phyloP scores from a whole-genome alignment of 1,140 invertebrate genomes.

The Lithobius niger region DNA sequence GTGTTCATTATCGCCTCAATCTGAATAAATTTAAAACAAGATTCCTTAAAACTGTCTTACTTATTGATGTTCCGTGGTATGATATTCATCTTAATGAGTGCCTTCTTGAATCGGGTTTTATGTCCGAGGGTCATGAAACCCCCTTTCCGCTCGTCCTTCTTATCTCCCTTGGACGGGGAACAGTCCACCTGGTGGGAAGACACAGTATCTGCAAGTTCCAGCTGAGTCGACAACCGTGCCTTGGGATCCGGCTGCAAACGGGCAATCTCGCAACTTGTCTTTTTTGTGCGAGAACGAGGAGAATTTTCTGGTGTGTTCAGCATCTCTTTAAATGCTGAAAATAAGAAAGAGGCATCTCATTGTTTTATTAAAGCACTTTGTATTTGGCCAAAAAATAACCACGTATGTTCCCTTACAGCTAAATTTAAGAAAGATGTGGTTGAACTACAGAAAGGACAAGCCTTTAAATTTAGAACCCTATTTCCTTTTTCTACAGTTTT shows the following conservation, averaged over 20 bases:
- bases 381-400: too few species aligned
- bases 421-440: too few species aligned
- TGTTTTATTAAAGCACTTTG: too few species aligned
- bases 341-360: constrained; percentile 11
- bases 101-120: constrained; percentile 69
- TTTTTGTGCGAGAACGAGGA: constrained; percentile 47
- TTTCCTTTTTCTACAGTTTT: too few species aligned
- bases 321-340: constrained; percentile 62
- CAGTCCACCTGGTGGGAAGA: constrained; percentile 27
- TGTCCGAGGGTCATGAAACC: constrained; percentile 72
- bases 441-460: too few species aligned
- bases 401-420: too few species aligned
- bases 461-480: too few species aligned
- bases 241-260: constrained; percentile 25
- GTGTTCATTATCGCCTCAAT: too few species aligned
- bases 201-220: constrained; percentile 29
- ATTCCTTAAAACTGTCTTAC: constrained; percentile 31
- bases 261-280: constrained; percentile 29
- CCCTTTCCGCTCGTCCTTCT: constrained; percentile 42
- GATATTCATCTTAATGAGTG: constrained; percentile 73
- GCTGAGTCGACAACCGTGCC: constrained; percentile 26
- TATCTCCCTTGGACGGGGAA: constrained; percentile 4
- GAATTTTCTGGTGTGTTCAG: constrained; percentile 71
- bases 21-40: background rate
- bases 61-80: constrained; percentile 70